phyloP scores from a whole-genome alignment of 2,888 invertebrate species.

The Conomelus anceps region DNA sequence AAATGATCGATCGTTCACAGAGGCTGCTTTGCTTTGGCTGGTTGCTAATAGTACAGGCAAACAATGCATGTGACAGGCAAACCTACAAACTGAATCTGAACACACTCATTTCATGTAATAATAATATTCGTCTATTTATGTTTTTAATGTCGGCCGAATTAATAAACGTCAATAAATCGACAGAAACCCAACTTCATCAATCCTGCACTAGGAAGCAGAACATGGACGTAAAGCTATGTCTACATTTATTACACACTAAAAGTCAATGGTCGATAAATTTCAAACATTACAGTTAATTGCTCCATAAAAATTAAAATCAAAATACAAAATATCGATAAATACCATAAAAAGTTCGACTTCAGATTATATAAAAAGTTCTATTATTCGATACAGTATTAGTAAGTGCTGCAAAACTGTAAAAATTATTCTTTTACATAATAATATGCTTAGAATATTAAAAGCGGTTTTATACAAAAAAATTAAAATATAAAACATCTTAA shows the following conservation, averaged over 20 bases:
- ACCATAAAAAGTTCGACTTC: constrained; percentile 4
- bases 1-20: constrained; percentile 2
- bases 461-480: neutral
- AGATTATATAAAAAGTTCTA: constrained; percentile 7
- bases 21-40: constrained; percentile 26
- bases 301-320: constrained; percentile 1
- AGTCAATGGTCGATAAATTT: constrained; percentile 3
- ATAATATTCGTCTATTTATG: neutral
- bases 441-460: constrained; percentile 5
- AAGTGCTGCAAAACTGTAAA: constrained; percentile 9
- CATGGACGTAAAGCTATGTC: constrained; percentile 4
- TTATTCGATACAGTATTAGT: neutral
- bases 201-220: neutral
- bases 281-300: neutral
- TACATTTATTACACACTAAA: neutral
- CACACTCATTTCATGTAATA: neutral
- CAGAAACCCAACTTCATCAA: neutral
- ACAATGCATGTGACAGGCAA: neutral
- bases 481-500: constrained; percentile 9
- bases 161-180: neutral
- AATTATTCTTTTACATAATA: constrained; percentile 1
- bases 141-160: neutral
- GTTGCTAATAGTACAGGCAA: neutral
- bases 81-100: neutral
- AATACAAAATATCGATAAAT: neutral